These are phyloP conservation scores for Turnix velox DNA, from an alignment of 2,113 vertebrate species.

Conservation along the genomic window DNA sequence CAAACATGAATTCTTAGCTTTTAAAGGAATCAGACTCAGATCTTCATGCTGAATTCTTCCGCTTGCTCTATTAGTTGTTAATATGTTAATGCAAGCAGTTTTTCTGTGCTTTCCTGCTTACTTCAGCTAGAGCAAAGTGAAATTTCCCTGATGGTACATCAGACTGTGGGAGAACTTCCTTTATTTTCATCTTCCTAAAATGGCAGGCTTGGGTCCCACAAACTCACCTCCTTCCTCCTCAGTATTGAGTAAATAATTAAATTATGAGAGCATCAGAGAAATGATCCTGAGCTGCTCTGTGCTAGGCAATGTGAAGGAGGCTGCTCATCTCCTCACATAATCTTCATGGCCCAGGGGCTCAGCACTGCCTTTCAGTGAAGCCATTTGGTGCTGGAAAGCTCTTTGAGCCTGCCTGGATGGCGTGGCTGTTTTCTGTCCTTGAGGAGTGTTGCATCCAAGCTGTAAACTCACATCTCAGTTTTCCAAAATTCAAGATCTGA, in stretches of 20 bases:
- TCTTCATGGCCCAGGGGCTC: not conserved
- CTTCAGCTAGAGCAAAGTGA: not conserved
- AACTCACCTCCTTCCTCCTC: not conserved
- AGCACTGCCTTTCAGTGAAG: not conserved
- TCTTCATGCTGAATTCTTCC: not conserved
- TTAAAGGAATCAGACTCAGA: not conserved
- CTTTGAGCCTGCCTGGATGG: accelerated
- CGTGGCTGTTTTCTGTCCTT: not conserved
- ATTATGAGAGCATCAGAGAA: not conserved
- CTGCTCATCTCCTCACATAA: not conserved
- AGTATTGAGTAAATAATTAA: not conserved
- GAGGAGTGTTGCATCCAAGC: not conserved
- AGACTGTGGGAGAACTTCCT: not conserved
- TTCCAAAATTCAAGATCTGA: not conserved
- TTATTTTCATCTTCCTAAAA: not conserved
- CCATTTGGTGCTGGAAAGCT: not conserved
- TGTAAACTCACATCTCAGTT: not conserved
- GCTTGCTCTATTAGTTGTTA: not conserved
- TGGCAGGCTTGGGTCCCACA: not conserved
- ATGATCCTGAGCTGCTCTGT: not conserved
- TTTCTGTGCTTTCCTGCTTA: not conserved
- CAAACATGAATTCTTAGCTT: not conserved
- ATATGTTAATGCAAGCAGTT: not conserved
- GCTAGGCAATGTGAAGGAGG: not conserved
- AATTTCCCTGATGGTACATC: not conserved